Conservation (phyloP, 1,140 invertebrate species). For the Zophobas morio region DNA sequence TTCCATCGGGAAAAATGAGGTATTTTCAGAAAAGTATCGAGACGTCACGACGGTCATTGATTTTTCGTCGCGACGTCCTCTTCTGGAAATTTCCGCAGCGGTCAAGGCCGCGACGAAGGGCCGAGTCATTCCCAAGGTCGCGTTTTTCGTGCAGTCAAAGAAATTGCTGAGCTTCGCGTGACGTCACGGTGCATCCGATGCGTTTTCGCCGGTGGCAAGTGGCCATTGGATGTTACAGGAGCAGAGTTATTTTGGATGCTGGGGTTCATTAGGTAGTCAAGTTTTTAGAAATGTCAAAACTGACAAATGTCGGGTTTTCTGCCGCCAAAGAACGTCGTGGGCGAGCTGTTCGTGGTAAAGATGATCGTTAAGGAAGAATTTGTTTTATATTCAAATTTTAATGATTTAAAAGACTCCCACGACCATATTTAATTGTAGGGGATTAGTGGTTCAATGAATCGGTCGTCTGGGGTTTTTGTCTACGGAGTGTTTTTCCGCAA, state of each 20-base stretch:
- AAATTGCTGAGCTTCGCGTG: background rate
- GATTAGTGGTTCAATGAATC: too few relatives aligned
- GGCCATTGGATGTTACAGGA: constrained; percentile 11
- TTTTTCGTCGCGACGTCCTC: constrained; percentile 4
- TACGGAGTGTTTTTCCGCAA: too few relatives aligned
- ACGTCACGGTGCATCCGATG: constrained; percentile 26
- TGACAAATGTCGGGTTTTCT: constrained; percentile 2
- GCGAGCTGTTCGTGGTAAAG: background rate
- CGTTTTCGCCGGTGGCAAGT: constrained; percentile 22
- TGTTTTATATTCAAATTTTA: too few relatives aligned
- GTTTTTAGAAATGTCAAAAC: constrained; percentile 23
- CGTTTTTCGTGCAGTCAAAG: background rate
- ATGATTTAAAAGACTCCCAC: too few relatives aligned
- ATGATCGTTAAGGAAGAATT: too few relatives aligned
- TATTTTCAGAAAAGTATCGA: constrained; percentile 5
- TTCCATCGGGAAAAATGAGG: background rate
- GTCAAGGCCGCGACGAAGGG: constrained; percentile 17
- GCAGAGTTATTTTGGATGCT: constrained; percentile 8
- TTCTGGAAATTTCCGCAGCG: constrained; percentile 22
- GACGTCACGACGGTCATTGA: constrained; percentile 23
- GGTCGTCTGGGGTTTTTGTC: too few relatives aligned
- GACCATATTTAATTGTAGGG: too few relatives aligned
- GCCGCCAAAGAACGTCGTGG: background rate
- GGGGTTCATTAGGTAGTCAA: background rate
- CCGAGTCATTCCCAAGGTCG: constrained; percentile 4